Evolutionary conservation across 2,888 invertebrate species (phyloP), one percentile per base, ranked within the genome.

Genomic region (Patella depressa): DNA sequence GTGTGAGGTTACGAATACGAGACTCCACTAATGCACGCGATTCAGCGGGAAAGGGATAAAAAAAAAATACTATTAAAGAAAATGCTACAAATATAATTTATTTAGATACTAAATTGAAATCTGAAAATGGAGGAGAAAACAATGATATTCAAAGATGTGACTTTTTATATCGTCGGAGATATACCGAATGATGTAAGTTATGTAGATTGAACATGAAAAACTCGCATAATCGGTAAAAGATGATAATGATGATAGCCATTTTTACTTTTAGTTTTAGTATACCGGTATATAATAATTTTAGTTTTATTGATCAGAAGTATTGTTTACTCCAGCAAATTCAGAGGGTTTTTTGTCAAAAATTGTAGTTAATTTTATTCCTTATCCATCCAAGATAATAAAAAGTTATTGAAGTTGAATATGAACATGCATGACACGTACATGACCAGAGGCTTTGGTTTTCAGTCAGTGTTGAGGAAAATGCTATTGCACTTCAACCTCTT

Each of bases 61-160:
- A 65, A 14, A 12, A 65, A 24, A n/a, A 24, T 12, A 24, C 19
- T 4, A 19, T 15, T 11, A 24, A 65, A 3, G 19, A 65, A 19
- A 45, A 45, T 45, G 45, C 9, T 9, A 45, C 45, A 45, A 9
- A 7, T 45, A 45, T 45, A 45, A 45, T 45, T 9, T 7, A 45
- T 45, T 45, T 9, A 5, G 45, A 45, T 0, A 45, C 45, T 45
- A 45, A 45, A 45, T 45, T 45, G 3, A 65, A 19, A 65, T 24
- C 19, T 19, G 24, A 65, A 65, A 24, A 65, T 65, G 65, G 19
- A 19, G 19, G 65, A 65, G 65, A 65, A 65, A 15, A 65, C 65
- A 19, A 83, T 93, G 88, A 93, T 97, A 87, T 97, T 97, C 92
- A 95, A 95, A 92, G 95, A 95, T 93, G 95, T 97, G 15, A 88